Evolutionary conservation across 2,888 invertebrate species (phyloP).

Genomic region (Atrina japonica): DNA sequence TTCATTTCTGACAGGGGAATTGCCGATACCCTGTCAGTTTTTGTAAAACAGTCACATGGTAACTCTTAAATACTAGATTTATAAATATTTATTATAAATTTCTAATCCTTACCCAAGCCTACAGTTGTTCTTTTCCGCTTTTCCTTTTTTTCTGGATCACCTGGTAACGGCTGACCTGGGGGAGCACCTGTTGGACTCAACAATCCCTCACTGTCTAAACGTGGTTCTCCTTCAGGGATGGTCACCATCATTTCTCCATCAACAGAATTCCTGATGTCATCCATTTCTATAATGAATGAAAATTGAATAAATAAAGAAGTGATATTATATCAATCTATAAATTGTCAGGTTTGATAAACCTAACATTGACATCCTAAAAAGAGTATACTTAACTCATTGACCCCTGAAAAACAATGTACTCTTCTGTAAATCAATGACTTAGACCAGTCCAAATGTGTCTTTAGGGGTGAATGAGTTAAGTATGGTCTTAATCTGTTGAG

Average conservation of each 20-base stretch:
- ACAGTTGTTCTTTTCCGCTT: constrained; percentile 58
- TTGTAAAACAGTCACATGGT: too few species aligned
- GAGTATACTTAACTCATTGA: too few species aligned
- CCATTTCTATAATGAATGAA: constrained; percentile 9
- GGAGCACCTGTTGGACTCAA: constrained; percentile 35
- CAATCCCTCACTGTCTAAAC: constrained; percentile 32
- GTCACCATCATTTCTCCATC: constrained; percentile 9
- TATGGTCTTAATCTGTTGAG: too few species aligned
- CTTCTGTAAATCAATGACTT: too few species aligned
- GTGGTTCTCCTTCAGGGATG: constrained; percentile 17
- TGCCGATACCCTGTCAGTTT: too few species aligned
- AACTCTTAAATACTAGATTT: too few species aligned
- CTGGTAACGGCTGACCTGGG: constrained; percentile 39
- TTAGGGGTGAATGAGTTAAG: too few species aligned
- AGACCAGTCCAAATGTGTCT: too few species aligned
- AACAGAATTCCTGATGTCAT: constrained; percentile 10
- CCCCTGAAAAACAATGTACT: too few species aligned
- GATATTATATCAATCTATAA: background rate
- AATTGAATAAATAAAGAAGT: background rate
- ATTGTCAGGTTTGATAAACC: background rate
- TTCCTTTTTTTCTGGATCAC: constrained; percentile 57
- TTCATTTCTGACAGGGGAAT: too few species aligned
- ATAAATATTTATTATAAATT: too few species aligned
- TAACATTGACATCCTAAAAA: too few species aligned
- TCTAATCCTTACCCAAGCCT: constrained; percentile 51